Percentiles rank a stretch among this genome's conserved stretches.
phyloP scores from a whole-genome alignment of 2,888 invertebrate species.

The Machimus atricapillus region DNA sequence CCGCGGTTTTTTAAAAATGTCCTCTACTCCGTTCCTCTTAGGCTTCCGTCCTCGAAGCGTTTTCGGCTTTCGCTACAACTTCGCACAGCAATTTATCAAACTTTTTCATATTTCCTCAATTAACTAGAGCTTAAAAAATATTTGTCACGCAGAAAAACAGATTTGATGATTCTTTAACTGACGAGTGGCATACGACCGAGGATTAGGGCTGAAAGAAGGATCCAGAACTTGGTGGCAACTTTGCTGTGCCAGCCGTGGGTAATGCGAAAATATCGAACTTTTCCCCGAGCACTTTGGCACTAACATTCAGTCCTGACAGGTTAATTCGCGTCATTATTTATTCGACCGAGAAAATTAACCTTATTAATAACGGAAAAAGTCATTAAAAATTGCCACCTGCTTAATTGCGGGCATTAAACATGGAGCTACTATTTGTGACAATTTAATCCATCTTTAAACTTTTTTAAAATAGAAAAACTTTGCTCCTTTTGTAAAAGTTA shows the following conservation, averaged over 20 bases:
- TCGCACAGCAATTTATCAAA: not conserved
- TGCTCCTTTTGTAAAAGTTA: not conserved
- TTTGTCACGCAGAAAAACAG: not conserved
- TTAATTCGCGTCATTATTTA: conserved; percentile 21
- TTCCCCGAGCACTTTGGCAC: not conserved
- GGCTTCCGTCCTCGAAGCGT: not conserved
- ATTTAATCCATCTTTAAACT: not conserved
- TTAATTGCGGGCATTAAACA: not conserved
- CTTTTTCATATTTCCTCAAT: not conserved
- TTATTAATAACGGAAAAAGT: not conserved
- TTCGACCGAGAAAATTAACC: not conserved
- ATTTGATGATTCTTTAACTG: not conserved
- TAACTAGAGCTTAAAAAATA: not conserved
- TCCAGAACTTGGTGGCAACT: not conserved
- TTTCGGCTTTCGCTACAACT: not conserved
- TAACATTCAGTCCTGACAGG: conserved; percentile 14
- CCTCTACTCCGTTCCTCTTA: not conserved
- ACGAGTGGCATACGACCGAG: not conserved
- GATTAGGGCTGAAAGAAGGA: not conserved
- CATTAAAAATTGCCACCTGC: not conserved
- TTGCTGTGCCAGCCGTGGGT: not conserved
- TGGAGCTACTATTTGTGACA: not conserved
- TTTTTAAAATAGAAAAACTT: not conserved
- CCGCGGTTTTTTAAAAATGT: not conserved
- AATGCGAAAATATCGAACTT: conserved; percentile 14